Evolutionary conservation across 2,888 invertebrate species (phyloP), one percentile per base, ranked within the genome.

Genomic region (Leptodirus hochenwartii): DNA sequence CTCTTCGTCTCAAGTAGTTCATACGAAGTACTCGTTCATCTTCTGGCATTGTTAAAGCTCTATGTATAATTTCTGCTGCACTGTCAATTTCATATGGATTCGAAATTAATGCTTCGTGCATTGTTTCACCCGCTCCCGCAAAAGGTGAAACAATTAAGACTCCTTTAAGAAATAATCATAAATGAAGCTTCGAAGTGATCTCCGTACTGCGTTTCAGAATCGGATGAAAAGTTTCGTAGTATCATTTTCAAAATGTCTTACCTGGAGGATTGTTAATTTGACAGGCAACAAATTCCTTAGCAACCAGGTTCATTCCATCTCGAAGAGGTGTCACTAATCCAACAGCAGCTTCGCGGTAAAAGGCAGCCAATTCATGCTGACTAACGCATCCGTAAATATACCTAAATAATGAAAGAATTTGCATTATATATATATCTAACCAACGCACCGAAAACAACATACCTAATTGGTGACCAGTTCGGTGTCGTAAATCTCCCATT

Each of bases 261-360:
- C 88, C 88, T 4, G 55, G 84, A 0, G 79, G 74, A 14, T 68
- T 68, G 44, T 84, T 84, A 17, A 85, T 84, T 55, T 88, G 85
- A 46, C 87, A 87, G 2, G 88, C 88, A 2, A 87, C 87, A 48
- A 84, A 88, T 52, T 88, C 88, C 50, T 88, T 88, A 5, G 87
- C 87, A 0, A 88, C 87, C 30, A 88, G 62, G 55, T 88, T 88
- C 87, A 88, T 88, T 29, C 84, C 85, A 45, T 87, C 87, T 30
- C 88, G 61, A 3, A 88, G 53, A 0, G 88, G 88, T 0, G 87
- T 87, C 1, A 88, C 85, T 22, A 88, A 56, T 17, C 84, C 84
- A 0, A 88, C 84, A 0, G 82, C 76, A 0, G 87, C 72, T 43
- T 87, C 87, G 12, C 85, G 63, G 51, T 87, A 87, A 47, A 84